phyloP scores from a whole-genome alignment of 1,140 invertebrate genomes.

The Scylla paramamosain region DNA sequence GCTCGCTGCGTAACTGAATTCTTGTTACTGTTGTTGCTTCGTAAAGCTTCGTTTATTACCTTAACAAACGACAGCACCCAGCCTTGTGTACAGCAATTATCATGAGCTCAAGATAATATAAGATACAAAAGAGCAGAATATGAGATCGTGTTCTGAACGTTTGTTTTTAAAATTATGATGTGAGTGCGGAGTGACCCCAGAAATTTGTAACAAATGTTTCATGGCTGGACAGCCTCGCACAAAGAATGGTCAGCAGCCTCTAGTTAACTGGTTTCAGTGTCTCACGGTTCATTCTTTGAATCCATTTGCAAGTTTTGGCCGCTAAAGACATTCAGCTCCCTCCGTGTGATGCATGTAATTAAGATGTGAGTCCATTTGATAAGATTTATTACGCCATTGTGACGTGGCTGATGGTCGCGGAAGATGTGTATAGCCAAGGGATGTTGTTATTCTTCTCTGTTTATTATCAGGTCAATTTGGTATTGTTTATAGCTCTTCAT shows the following conservation, averaged over 20 bases:
- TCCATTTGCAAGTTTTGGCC: slow-evolving; percentile 38
- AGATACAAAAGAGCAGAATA: neutral
- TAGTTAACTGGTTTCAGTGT: slow-evolving; percentile 17
- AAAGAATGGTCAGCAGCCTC: neutral
- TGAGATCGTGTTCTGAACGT: neutral
- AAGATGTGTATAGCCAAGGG: neutral
- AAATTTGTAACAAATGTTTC: neutral
- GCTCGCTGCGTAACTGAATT: neutral
- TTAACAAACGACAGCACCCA: neutral
- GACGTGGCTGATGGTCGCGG: neutral
- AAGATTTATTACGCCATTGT: slow-evolving; percentile 8
- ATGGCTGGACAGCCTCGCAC: neutral
- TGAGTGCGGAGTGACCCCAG: neutral
- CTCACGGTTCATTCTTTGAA: slow-evolving; percentile 35
- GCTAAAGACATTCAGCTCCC: neutral
- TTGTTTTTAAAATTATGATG: neutral
- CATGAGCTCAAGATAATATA: neutral
- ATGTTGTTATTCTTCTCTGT: slow-evolving; percentile 37
- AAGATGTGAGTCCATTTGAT: slow-evolving; percentile 33
- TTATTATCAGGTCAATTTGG: slow-evolving; percentile 40
- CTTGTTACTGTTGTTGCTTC: neutral
- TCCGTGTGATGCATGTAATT: slow-evolving; percentile 44
- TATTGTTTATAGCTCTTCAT: slow-evolving; percentile 31
- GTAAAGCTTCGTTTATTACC: neutral
- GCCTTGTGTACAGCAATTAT: neutral